Percentiles rank a stretch among this genome's conserved stretches.
phyloP scores from a whole-genome alignment of 2,113 vertebrate species.

The Cricetomys ansorgei region DNA sequence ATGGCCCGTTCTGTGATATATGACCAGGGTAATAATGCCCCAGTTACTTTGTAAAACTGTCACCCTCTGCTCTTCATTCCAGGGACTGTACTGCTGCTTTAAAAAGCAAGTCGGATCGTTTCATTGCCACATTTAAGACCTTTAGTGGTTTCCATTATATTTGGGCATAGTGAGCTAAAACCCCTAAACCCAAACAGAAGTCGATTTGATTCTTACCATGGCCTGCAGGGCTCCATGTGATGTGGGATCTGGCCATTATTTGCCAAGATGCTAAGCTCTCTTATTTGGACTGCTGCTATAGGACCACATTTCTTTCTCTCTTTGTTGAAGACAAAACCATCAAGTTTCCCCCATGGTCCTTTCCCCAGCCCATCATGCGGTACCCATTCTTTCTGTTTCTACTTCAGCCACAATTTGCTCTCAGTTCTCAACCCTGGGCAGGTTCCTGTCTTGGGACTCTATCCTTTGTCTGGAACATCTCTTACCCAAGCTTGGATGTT shows the following conservation, averaged over 20 bases:
- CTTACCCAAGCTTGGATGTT: neutral
- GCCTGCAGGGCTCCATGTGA: neutral
- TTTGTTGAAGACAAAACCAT: neutral
- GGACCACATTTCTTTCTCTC: neutral
- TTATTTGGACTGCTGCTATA: neutral
- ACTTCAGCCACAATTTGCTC: neutral
- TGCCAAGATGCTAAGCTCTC: neutral
- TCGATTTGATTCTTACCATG: neutral
- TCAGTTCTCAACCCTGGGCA: neutral
- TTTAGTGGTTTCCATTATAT: neutral
- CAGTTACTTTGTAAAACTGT: neutral
- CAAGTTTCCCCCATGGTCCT: rapidly evolving
- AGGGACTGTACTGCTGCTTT: neutral
- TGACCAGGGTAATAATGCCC: neutral
- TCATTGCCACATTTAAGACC: neutral
- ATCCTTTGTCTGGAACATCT: neutral
- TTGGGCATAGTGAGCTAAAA: neutral
- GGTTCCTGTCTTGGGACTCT: neutral
- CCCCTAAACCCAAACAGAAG: neutral
- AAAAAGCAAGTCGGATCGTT: neutral
- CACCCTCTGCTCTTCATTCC: neutral
- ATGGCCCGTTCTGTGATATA: neutral
- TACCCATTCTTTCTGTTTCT: neutral
- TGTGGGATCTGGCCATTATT: neutral
- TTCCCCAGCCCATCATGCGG: neutral